Evolutionary conservation across 2,888 invertebrate species (phyloP), one percentile per base, ranked within the genome.

Genomic region (Drosophila kanekoi): DNA sequence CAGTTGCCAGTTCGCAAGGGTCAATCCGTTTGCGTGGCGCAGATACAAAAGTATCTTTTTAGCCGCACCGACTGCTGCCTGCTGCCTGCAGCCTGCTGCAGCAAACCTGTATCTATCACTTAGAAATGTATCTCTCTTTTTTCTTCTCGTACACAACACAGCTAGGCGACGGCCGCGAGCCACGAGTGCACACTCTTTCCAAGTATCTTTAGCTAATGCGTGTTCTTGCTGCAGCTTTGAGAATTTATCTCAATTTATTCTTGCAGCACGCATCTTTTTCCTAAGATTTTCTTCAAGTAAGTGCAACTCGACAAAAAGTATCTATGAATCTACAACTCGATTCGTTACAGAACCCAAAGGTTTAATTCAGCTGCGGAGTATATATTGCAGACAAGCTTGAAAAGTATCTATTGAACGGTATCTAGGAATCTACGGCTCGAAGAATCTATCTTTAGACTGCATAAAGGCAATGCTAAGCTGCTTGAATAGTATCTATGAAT

Each of bases 91-190:
- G 23, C 23, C 23, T 1, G 23, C 23, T 8, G 23, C 23, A 28
- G 28, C 51, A 70, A 76, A 76, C 74, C 72, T 61, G 72, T 76
- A 72, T 75, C 76, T 67, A 72, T 76, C 62, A 67, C 76, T 56
- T 48, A 52, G 41, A 70, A 75, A 60, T 71, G 53, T 48, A 54
- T 41, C 45, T 45, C 20, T 48, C 11, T 33, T 28, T n/a, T 14
- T 20, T 11, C 9, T n/a, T 16, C 10, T 18, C 16, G 23, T 16
- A 14, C n/a, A 4, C 32, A 8, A 18, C 13, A 13, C 13, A 13
- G 14, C 23, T 8, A 41, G 4, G 20, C 16, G 20, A 20, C 48
- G n/a, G n/a, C 32, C 33, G 14, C 13, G 23, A 44, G 20, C 44
- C 14, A 8, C 38, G 40, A 60, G 3, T 32, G 32, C 13, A 41